A percentile compares a stretch with the other conserved stretches of the same genome.
Conservation (phyloP, 2,797 vertebrate species). For the Xenentodon cancila region DNA sequence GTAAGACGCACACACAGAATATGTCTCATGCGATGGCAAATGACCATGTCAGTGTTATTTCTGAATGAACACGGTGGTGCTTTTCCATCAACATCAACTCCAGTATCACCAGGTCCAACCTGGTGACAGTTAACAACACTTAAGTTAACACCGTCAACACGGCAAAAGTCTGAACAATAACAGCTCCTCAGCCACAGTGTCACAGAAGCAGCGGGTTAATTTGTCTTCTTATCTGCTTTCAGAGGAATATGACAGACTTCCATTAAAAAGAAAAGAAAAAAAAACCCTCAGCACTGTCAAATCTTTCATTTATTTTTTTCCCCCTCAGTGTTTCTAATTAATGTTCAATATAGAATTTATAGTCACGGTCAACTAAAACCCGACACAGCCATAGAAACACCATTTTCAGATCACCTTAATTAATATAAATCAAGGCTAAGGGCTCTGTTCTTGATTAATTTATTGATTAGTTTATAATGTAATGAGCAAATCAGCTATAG, state of each 20-base stretch:
- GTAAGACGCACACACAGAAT: slow-evolving; percentile 5
- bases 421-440: no score
- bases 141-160: not conserved
- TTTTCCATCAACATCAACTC: not conserved
- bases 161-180: not conserved
- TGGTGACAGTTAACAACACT: not conserved
- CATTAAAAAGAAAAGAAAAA: not conserved
- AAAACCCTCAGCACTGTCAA: not conserved
- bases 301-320: not conserved
- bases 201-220: not conserved
- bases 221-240: not conserved
- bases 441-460: no score
- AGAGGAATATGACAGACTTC: not conserved
- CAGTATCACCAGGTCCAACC: not conserved
- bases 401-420: no score
- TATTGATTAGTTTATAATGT: no score
- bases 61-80: not conserved
- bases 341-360: no score
- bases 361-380: no score
- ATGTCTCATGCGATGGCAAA: not conserved
- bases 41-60: not conserved
- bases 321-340: no score
- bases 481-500: no score
- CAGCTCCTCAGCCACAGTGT: no score
- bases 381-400: no score